Base-by-base conservation (phyloP, 2,888 invertebrate genomes). In the Germaria angustata region DNA sequence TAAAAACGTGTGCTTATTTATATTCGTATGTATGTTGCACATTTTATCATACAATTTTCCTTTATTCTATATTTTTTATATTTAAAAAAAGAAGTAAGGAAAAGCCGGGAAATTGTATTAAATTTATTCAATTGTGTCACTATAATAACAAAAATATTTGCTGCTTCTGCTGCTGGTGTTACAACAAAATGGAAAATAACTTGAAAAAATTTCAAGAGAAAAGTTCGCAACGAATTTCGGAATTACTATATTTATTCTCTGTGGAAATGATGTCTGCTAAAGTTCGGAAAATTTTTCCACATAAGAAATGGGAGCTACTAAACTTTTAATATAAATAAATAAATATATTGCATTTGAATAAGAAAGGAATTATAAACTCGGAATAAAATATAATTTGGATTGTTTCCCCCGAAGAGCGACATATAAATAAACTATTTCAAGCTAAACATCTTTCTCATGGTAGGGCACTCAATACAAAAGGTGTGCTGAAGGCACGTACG, bases 121-220 rank as follows among this genome's bases (percentile, higher is more conserved):
- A 82, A 82, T 79, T 79, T 79, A 82, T 82, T 82, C 79, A 79
- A 82, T 82, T 82, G 81, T 82, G 79, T 75, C 79, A 71, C 81
- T 79, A 79, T 79, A 79, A 82, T 82, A 82, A 82, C 75, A 79
- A 71, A 57, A 79, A 75, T 82, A 82, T 75, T 82, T 79, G 69
- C 69, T 75, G 79, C 57, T 81, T 75, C 79, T 79, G 69, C 69
- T 75, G 79, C 57, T 81, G 44, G 63, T 77, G 76, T 39, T 78
- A 75, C 41, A 69, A 69, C 39, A 59, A 34, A 51, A 61, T 15
- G 20, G 17, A 53, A 22, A 36, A 2, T 44, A 69, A n/a, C 9
- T 32, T 28, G 6, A 41, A 69, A 57, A 71, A 22, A 46, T 46
- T 20, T 1, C 4, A 53, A 22, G 6, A 69, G 41, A 22, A 11